Base-by-base conservation (phyloP, 2,797 vertebrate species). In the Spinus olivaceus region DNA sequence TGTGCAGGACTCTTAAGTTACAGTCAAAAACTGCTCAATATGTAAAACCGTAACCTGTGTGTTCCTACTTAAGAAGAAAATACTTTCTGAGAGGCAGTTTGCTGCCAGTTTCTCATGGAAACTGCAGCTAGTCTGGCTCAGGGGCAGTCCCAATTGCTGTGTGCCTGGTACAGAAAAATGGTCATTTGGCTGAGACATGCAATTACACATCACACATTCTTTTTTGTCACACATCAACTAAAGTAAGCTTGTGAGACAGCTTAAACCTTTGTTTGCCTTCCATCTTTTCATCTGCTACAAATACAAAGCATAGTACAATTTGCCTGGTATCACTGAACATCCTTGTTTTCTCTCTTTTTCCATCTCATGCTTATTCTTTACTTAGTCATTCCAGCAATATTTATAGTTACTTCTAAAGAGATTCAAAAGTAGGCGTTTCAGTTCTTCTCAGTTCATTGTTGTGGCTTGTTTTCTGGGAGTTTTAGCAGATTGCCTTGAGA, bases 1-100 rank as follows among this genome's bases (percentile, higher is more conserved):
- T 0, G 0, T 9, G 21, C 49, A 67, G 56, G 13, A 53, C 13
- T 9, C 8, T 2, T 2, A 6, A 72, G 25, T 21, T 59, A 37
- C 1, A 2, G 25, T 49, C 37, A 41, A 23, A 51, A 51, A 49
- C 5, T 60, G 3, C 19, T 73, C 0, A 0, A 4, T 16, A 3
- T 20, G 37, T 70, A 72, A 82, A 86, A 4, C 19, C 6, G 19
- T 51, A 41, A 33, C 15, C 65, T 57, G 2, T 28, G 37, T 49
- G 41, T 83, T 65, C 10, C 21, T 42, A 54, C 7, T 59, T 42
- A 9, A 50, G 27, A 11, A 63, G 28, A 14, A 81, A 64, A 22
- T 15, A 20, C 19, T 54, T 76, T n/a, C 7, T 63, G 44, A 54
- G 56, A 20, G 44, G 39, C 5, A 17, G 15, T 28, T 73, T 63